Conservation (phyloP, 2,113 vertebrate species). For the Bothrops jararaca region DNA sequence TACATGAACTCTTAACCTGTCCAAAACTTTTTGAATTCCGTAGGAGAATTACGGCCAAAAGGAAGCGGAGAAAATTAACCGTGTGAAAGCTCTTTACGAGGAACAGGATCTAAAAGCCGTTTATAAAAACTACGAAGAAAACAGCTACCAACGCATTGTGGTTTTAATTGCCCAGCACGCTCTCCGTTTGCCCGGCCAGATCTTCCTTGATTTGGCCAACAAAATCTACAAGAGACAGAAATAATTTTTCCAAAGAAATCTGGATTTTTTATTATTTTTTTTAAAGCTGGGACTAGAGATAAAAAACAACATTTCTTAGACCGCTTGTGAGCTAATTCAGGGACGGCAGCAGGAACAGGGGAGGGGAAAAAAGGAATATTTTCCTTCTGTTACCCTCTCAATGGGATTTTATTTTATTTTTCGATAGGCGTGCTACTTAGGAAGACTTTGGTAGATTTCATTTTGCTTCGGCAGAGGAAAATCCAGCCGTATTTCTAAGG, state of each 20-base stretch:
- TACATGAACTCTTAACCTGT: background rate
- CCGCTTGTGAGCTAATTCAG: background rate
- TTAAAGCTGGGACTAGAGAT: background rate
- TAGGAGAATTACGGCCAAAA: constrained; percentile 83
- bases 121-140: constrained; percentile 81
- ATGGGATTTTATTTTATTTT: background rate
- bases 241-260: constrained; percentile 55
- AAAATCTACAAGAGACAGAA: constrained; percentile 92
- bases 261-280: background rate
- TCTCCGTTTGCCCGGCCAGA: constrained; percentile 68
- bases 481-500: background rate
- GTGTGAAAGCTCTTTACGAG: constrained; percentile 84
- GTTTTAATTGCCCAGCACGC: constrained; percentile 74
- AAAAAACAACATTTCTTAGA: background rate
- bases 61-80: constrained; percentile 77
- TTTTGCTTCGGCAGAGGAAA: background rate
- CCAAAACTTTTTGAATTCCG: background rate
- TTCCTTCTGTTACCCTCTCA: too few relatives aligned
- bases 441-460: background rate
- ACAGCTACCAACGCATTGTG: constrained; percentile 79
- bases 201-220: constrained; percentile 82
- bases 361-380: background rate
- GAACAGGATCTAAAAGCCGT: constrained; percentile 69
- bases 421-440: background rate
- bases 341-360: background rate